These are phyloP conservation scores for Archocentrus centrarchus DNA, from an alignment of 2,113 vertebrate species.

Conservation along the genomic window DNA sequence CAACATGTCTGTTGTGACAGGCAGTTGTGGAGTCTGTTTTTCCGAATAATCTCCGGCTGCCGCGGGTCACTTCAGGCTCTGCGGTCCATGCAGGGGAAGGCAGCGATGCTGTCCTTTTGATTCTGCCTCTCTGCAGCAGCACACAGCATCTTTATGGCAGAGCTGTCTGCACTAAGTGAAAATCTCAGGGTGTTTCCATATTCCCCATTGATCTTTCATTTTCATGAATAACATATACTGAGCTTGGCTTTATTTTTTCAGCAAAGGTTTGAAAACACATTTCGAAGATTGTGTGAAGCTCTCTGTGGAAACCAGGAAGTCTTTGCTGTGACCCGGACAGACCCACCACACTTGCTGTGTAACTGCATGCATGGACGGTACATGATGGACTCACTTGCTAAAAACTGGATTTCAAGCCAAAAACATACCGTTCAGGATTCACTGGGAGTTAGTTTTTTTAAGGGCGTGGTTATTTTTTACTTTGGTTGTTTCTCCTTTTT, in stretches of 20 bases:
- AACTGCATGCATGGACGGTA: not conserved
- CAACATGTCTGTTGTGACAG: rapidly evolving
- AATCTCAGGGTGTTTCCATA: not conserved
- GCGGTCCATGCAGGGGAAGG: not conserved
- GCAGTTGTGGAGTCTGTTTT: not conserved
- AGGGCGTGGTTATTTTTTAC: not conserved
- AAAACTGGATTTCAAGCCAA: not conserved
- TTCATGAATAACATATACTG: conserved; percentile 6
- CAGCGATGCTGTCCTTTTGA: not conserved
- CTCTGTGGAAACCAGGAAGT: not conserved
- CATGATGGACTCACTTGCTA: not conserved
- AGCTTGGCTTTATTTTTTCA: not conserved
- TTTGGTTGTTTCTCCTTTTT: not conserved
- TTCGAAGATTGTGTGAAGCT: not conserved
- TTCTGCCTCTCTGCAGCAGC: conserved; percentile 5
- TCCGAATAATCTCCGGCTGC: not conserved
- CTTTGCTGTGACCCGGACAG: not conserved
- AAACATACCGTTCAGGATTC: not conserved
- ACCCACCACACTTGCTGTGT: not conserved
- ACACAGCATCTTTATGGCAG: not conserved
- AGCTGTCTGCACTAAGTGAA: not conserved
- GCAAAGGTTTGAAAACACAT: conserved; percentile 11
- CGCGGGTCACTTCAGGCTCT: not conserved
- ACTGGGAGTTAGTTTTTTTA: not conserved
- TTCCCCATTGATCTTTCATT: not conserved